phyloP scores from a whole-genome alignment of 2,113 vertebrate species.

The Neotragus moschatus region DNA sequence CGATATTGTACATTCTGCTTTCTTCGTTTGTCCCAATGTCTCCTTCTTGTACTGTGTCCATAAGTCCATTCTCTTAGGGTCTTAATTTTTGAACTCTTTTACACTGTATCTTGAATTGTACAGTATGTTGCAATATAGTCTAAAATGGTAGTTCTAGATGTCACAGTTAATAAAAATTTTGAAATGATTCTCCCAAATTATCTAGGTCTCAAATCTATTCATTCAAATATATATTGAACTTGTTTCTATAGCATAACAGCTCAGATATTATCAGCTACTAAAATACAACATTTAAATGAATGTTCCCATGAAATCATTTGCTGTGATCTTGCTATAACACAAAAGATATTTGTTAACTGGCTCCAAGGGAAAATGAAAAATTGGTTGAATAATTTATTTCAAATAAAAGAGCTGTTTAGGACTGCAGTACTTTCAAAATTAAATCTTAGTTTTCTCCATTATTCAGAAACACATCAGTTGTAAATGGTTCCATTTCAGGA shows the following conservation, averaged over 20 bases:
- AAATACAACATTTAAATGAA: constrained; percentile 54
- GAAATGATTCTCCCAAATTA: constrained; percentile 45
- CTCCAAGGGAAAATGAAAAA: constrained; percentile 53
- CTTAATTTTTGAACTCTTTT: constrained; percentile 44
- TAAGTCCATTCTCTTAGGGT: background rate
- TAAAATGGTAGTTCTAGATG: constrained; percentile 16
- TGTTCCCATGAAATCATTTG: constrained; percentile 52
- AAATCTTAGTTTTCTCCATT: constrained; percentile 55
- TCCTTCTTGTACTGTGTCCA: background rate
- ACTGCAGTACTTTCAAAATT: constrained; percentile 45
- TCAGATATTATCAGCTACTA: constrained; percentile 47
- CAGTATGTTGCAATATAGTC: background rate
- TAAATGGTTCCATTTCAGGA: constrained; percentile 46
- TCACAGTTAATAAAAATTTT: constrained; percentile 34
- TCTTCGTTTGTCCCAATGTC: background rate
- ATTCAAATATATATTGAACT: constrained; percentile 49
- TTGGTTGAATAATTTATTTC: constrained; percentile 49
- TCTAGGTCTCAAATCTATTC: constrained; percentile 36
- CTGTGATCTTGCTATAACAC: constrained; percentile 38
- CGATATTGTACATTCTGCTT: background rate
- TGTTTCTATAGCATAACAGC: constrained; percentile 22
- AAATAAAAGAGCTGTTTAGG: constrained; percentile 45
- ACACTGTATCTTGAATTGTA: background rate
- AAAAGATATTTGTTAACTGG: constrained; percentile 47
- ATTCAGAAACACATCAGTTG: constrained; percentile 46